Conservation (phyloP, 2,113 vertebrate species). For the Nothobranchius furzeri region DNA sequence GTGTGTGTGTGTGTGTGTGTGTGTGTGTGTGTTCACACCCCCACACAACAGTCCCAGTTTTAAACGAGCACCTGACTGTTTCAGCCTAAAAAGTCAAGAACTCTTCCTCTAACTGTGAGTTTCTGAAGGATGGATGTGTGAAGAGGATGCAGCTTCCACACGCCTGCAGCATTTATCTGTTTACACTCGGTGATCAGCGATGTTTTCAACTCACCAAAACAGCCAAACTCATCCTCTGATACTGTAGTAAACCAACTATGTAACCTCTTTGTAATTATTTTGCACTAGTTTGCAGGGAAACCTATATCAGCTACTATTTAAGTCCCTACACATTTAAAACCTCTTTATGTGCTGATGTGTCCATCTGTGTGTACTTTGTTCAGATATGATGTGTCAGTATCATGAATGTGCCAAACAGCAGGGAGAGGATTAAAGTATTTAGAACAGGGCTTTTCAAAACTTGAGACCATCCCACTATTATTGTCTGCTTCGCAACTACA, state of each 20-base stretch:
- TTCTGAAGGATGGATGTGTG: conserved; percentile 1
- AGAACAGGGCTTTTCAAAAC: conserved; percentile 21
- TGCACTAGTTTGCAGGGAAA: conserved; percentile 87
- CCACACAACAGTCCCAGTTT: neutral
- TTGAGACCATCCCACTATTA: too few relatives aligned
- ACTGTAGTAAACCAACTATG: conserved; percentile 86
- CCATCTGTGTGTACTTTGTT: too few relatives aligned
- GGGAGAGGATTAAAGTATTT: conserved; percentile 34
- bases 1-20: too few relatives aligned
- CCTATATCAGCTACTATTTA: conserved; percentile 72
- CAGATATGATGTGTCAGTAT: conserved; percentile 10
- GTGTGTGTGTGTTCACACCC: too few relatives aligned
- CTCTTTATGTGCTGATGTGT: conserved; percentile 48
- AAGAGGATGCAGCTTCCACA: conserved; percentile 21
- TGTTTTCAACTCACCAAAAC: conserved; percentile 35
- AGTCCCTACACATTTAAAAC: conserved; percentile 73
- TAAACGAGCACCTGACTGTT: neutral
- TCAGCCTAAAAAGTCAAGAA: neutral
- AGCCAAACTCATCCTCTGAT: conserved; percentile 78
- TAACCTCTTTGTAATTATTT: conserved; percentile 88
- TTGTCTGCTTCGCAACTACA: neutral
- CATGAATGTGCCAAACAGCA: conserved; percentile 72
- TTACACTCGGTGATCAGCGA: conserved; percentile 13
- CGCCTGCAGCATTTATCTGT: neutral
- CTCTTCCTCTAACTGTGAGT: conserved; percentile 8